Evolutionary conservation across 2,113 vertebrate species (phyloP).

Genomic region (Campylorhamphus procurvoides): DNA sequence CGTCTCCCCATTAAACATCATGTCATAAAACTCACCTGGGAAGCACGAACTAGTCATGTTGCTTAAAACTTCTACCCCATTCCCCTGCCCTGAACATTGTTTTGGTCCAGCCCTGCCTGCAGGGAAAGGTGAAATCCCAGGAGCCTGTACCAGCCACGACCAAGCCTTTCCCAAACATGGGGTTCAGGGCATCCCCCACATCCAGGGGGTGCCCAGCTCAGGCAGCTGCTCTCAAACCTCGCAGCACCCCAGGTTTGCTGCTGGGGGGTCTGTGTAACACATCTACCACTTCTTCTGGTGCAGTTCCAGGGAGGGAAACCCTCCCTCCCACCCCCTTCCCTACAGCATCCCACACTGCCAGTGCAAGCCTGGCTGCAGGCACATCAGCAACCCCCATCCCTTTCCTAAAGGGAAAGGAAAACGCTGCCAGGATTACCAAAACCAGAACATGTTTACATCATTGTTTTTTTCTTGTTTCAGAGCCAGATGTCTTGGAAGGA

Average conservation of each 20-base stretch:
- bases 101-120: neutral
- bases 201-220: neutral
- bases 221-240: accelerated
- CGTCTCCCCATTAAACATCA: accelerated
- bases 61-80: neutral
- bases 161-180: neutral
- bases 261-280: neutral
- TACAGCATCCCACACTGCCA: neutral
- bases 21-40: neutral
- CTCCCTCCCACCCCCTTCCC: neutral
- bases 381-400: neutral
- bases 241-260: neutral
- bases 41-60: neutral
- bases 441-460: neutral
- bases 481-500: neutral
- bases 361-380: neutral
- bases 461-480: neutral
- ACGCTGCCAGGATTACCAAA: neutral
- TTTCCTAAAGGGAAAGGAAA: neutral
- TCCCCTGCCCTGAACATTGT: neutral
- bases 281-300: accelerated
- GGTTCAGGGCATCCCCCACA: accelerated
- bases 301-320: neutral
- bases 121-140: neutral
- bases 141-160: neutral